Evolutionary conservation across 2,797 vertebrate species (phyloP).

Genomic region (Naso thynnoides): DNA sequence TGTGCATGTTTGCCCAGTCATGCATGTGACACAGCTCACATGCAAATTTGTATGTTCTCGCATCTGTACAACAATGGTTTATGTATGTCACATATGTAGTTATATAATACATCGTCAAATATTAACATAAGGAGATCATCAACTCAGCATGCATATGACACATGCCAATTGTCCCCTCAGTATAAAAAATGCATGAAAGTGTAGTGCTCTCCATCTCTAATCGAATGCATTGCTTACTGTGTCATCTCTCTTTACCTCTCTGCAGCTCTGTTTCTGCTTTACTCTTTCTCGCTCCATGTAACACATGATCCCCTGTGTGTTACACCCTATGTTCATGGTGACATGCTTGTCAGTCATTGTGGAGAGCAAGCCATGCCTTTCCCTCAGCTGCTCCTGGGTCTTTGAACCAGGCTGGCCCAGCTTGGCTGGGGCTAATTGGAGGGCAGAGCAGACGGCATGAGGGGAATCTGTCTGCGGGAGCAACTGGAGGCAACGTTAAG

Average conservation of each 20-base stretch:
- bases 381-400: constrained; percentile 58
- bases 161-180: constrained; percentile 3
- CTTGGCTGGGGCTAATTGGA: constrained; percentile 71
- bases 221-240: constrained; percentile 32
- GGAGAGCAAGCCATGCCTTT: constrained; percentile 32
- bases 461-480: constrained; percentile 51
- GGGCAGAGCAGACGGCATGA: constrained; percentile 57
- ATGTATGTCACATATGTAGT: background rate
- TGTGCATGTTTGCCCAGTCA: constrained; percentile 25
- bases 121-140: constrained; percentile 11
- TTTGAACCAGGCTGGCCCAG: constrained; percentile 57
- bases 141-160: constrained; percentile 2
- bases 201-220: background rate
- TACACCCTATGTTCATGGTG: constrained; percentile 34
- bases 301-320: constrained; percentile 30
- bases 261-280: constrained; percentile 22
- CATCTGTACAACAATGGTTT: constrained; percentile 9
- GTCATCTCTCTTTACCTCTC: constrained; percentile 41
- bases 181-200: constrained; percentile 6
- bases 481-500: constrained; percentile 43
- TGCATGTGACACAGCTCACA: constrained; percentile 29
- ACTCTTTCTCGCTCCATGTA: constrained; percentile 16
- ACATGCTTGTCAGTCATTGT: constrained; percentile 44
- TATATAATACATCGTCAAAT: constrained; percentile 1
- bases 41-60: constrained; percentile 9